Evolutionary conservation across 2,113 vertebrate species (phyloP), one percentile per base, ranked within the genome.

Genomic region (Percina caprodes): DNA sequence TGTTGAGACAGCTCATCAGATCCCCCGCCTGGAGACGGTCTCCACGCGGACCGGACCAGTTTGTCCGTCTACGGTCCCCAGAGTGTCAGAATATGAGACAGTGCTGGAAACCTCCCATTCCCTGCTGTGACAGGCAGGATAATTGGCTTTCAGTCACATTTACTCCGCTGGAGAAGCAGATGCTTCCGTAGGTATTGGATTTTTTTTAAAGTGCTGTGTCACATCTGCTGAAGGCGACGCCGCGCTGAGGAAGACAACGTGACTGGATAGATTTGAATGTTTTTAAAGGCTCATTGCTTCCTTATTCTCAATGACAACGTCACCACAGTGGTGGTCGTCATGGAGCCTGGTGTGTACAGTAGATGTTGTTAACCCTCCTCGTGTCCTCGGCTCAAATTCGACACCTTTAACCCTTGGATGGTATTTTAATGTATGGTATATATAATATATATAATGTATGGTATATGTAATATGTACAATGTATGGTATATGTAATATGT

Each of bases 111-210:
- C 86, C 21, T 69, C 23, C 86, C 52, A 61, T 69, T 82, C 65
- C 63, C 79, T 30, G 48, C 60, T 48, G 69, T 87, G 88, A 88
- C 90, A 83, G 87, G 78, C 30, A 1, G 73, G 79, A 88, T 90
- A 89, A 92, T 90, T 92, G 91, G 80, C 85, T 90, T 86, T 82
- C 87, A 88, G 83, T 89, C 88, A 83, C 83, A 82, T 48, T 51
- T 73, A 19, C 62, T 82, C 54, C 13, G 11, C 54, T 39, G 65
- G 68, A 86, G 80, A 33, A 77, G 74, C 72, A 79, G 85, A 61
- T 73, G 79, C 63, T 63, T 79, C 56, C 74, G 23, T 9, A 2
- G 7, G 8, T 39, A 1, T 9, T 39, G 2, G 9, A 39, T 39
- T 71, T 82, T 74, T 86, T 72, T 74, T 79, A 82, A 74, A 85